Evolutionary conservation across 2,888 invertebrate genomes (phyloP).

Genomic region (Geophilus truncorum): DNA sequence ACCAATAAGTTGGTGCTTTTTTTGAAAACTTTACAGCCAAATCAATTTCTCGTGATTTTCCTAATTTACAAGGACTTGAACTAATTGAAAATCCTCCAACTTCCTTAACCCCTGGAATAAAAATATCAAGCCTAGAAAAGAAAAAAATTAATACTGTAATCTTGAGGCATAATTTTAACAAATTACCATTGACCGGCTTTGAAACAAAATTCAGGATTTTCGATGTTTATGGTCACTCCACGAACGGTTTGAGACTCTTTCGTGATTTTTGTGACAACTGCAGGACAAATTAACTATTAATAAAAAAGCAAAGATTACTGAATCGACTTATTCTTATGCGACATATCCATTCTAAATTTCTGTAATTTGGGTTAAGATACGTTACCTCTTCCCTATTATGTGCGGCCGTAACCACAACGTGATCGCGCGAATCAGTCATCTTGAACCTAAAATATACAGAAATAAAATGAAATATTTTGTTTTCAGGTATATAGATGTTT

Average conservation of each 20-base stretch:
- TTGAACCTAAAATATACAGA: background rate
- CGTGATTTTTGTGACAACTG: background rate
- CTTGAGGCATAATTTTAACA: background rate
- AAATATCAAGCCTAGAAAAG: background rate
- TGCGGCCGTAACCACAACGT: background rate
- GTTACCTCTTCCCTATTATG: background rate
- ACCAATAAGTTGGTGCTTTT: background rate
- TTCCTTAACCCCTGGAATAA: slow-evolving; percentile 14
- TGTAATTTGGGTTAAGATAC: background rate
- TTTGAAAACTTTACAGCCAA: background rate
- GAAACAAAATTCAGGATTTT: background rate
- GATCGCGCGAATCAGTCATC: slow-evolving; percentile 25
- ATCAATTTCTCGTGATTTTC: background rate
- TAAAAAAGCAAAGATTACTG: background rate
- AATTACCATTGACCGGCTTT: slow-evolving; percentile 13
- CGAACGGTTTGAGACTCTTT: background rate
- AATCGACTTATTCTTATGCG: too few species aligned
- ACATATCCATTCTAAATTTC: too few species aligned
- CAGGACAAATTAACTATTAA: background rate
- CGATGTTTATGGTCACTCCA: background rate
- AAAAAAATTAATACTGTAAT: background rate
- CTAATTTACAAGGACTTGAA: slow-evolving; percentile 14
- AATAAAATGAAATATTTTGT: background rate
- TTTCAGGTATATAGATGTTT: background rate
- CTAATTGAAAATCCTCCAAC: slow-evolving; percentile 7